Conservation (phyloP, 1,140 invertebrate genomes). For the Megalonaias nervosa region DNA sequence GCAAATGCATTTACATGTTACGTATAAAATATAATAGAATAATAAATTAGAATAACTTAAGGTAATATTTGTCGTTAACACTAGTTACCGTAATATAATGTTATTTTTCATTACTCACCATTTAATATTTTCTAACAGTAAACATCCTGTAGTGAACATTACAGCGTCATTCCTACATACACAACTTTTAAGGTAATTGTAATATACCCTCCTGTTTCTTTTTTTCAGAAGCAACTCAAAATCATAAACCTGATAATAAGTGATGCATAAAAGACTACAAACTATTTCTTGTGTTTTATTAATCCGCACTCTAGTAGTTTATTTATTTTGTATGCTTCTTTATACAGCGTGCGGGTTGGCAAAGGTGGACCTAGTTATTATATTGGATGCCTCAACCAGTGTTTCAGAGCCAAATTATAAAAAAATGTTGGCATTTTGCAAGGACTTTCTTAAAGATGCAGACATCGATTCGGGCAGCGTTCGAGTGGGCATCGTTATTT, state of each 20-base stretch:
- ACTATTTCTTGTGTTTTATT: not conserved
- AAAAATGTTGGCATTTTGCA: conserved; percentile 51
- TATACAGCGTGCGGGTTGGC: conserved; percentile 28
- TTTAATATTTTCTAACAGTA: no score
- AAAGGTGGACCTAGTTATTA: conserved; percentile 51
- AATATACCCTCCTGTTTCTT: not conserved
- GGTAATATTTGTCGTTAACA: no score
- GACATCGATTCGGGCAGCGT: conserved; percentile 57
- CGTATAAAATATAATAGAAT: no score
- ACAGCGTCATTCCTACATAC: not conserved
- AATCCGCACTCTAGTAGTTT: not conserved
- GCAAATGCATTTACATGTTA: no score
- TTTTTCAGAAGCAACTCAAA: not conserved
- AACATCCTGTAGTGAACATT: not conserved
- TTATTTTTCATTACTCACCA: no score
- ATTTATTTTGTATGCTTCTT: not conserved
- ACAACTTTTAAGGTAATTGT: not conserved
- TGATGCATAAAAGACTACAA: not conserved
- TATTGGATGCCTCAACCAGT: conserved; percentile 59
- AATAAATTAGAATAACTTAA: no score
- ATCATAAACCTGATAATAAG: not conserved
- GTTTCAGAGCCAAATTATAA: conserved; percentile 50
- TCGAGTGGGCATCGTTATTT: conserved; percentile 55
- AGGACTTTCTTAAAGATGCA: conserved; percentile 47
- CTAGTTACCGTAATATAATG: no score